phyloP scores from a whole-genome alignment of 2,797 vertebrate species.

The Chaenodraco wilsoni region DNA sequence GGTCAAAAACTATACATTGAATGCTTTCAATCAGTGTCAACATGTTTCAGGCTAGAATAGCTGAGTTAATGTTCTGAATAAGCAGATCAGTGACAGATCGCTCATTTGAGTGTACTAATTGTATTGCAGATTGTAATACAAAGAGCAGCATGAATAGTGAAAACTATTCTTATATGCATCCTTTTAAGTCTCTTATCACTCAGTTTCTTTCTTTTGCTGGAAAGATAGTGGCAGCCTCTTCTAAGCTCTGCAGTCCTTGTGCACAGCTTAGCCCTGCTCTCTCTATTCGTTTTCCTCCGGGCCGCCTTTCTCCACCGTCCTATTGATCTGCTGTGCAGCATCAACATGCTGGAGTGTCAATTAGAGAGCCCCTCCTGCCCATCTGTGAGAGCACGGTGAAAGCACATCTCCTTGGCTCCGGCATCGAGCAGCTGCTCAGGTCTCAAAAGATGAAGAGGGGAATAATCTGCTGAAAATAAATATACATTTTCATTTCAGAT shows the following conservation, averaged over 20 bases:
- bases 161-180: constrained; percentile 34
- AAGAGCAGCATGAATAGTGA: constrained; percentile 16
- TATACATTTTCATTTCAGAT: constrained; percentile 53
- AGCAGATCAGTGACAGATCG: constrained; percentile 36
- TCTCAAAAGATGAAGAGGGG: constrained; percentile 51
- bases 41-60: constrained; percentile 5
- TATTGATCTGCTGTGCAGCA: constrained; percentile 78
- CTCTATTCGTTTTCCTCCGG: constrained; percentile 65
- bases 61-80: constrained; percentile 9
- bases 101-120: constrained; percentile 22
- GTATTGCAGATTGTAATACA: neutral
- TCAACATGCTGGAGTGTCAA: constrained; percentile 79
- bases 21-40: neutral
- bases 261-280: constrained; percentile 46
- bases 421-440: constrained; percentile 58
- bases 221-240: constrained; percentile 37
- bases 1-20: constrained; percentile 17
- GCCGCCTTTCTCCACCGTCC: constrained; percentile 63
- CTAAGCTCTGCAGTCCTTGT: constrained; percentile 37
- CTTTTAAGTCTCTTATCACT: constrained; percentile 45
- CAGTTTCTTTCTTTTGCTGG: constrained; percentile 28
- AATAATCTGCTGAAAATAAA: constrained; percentile 55
- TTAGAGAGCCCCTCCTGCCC: constrained; percentile 74
- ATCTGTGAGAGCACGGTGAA: constrained; percentile 66
- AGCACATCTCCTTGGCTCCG: constrained; percentile 43